These are phyloP conservation scores for Adelges cooleyi DNA, from an alignment of 1,140 invertebrate species.

Conservation along the genomic window DNA sequence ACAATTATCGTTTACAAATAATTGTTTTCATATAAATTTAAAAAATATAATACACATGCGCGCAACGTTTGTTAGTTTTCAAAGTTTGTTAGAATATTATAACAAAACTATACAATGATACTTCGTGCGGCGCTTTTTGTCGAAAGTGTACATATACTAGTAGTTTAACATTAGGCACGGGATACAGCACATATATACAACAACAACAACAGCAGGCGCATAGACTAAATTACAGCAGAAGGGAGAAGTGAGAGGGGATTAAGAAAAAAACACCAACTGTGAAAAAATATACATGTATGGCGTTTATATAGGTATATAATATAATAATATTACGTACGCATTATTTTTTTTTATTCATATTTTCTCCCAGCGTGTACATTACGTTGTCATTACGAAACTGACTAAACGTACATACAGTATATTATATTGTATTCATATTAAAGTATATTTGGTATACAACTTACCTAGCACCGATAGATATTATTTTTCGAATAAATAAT, in stretches of 20 bases:
- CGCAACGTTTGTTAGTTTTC: too few relatives aligned
- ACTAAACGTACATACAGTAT: not conserved
- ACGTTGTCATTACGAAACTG: not conserved
- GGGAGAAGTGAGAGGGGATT: not conserved
- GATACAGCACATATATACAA: not conserved
- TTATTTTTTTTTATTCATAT: constrained; percentile 12
- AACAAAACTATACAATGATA: too few relatives aligned
- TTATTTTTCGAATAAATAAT: too few relatives aligned
- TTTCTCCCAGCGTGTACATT: not conserved
- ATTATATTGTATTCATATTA: not conserved
- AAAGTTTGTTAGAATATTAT: too few relatives aligned
- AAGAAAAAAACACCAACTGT: constrained; percentile 21
- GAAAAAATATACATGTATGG: constrained; percentile 5
- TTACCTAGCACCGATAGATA: not conserved
- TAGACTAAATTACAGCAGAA: not conserved
- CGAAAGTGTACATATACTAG: not conserved
- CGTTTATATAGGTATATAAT: not conserved
- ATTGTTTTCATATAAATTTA: too few relatives aligned
- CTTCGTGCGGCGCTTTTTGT: not conserved
- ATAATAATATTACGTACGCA: not conserved
- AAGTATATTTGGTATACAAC: constrained; percentile 2
- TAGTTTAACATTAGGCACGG: not conserved
- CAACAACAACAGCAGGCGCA: not conserved
- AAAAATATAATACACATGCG: too few relatives aligned
- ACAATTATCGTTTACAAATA: too few relatives aligned